Conservation (phyloP, 2,888 invertebrate species). For the Platycheirus rosarum region DNA sequence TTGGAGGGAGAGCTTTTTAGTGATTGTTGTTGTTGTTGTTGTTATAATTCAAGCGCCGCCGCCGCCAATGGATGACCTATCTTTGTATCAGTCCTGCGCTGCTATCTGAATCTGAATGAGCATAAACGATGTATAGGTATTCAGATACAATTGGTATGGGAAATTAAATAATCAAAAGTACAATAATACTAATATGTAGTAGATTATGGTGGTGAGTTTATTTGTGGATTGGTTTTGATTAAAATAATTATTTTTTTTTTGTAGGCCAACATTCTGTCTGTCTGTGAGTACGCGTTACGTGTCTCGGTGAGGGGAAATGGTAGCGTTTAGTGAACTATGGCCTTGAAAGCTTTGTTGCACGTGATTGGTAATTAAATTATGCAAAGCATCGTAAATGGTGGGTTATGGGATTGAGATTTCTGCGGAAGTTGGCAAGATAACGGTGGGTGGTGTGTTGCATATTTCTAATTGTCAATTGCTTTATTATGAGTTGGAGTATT, state of each 20-base stretch:
- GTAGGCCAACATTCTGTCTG: constrained; percentile 34
- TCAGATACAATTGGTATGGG: constrained; percentile 38
- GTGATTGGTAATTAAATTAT: constrained; percentile 59
- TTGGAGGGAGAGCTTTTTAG: constrained; percentile 47
- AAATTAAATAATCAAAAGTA: constrained; percentile 38
- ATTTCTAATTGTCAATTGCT: background rate
- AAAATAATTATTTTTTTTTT: constrained; percentile 23
- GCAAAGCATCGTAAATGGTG: constrained; percentile 9
- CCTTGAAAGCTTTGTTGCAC: constrained; percentile 57
- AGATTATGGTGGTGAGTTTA: constrained; percentile 12
- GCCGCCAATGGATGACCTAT: constrained; percentile 25
- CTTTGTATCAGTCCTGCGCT: constrained; percentile 3
- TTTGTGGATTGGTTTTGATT: constrained; percentile 50
- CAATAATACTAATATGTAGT: background rate
- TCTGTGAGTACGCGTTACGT: constrained; percentile 27
- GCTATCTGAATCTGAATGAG: background rate
- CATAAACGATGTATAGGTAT: constrained; percentile 1
- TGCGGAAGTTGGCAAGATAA: constrained; percentile 39
- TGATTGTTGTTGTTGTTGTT: constrained; percentile 18
- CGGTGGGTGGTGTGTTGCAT: constrained; percentile 26
- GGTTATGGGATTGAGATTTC: constrained; percentile 3
- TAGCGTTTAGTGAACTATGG: constrained; percentile 52
- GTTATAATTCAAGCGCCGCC: constrained; percentile 27
- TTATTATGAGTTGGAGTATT: background rate
- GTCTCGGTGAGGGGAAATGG: constrained; percentile 7